A percentile compares a stretch with the other conserved stretches of the same genome.
Evolutionary conservation across 2,888 invertebrate genomes (phyloP).

Genomic region (Caenorhabditis sp.): DNA sequence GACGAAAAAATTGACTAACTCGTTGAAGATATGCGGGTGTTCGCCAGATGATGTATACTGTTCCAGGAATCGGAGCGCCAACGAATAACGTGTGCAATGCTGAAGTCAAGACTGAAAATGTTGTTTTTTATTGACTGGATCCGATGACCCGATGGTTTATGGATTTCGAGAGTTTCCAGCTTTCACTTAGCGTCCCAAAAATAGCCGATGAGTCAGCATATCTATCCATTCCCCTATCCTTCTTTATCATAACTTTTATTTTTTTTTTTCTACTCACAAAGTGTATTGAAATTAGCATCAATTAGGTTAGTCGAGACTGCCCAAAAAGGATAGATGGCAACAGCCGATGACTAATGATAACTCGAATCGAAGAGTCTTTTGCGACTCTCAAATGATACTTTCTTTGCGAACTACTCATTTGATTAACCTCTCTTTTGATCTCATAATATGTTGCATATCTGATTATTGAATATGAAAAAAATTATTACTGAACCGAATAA

Average conservation of each 20-base stretch:
- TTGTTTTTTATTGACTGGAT: not conserved
- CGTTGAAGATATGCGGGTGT: too few relatives aligned
- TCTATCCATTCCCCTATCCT: too few relatives aligned
- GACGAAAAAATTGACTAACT: too few relatives aligned
- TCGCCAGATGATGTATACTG: not conserved
- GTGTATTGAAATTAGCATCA: not conserved
- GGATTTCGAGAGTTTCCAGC: too few relatives aligned
- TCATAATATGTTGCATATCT: not conserved
- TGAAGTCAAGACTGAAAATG: not conserved
- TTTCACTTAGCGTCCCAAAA: too few relatives aligned
- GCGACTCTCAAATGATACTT: not conserved
- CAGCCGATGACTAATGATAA: not conserved
- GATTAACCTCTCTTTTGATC: not conserved
- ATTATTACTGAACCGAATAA: not conserved
- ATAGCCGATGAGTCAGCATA: too few relatives aligned
- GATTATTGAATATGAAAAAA: not conserved
- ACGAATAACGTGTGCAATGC: not conserved
- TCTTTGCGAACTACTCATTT: not conserved
- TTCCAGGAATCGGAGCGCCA: not conserved
- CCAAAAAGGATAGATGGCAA: not conserved
- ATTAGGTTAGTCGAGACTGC: not conserved
- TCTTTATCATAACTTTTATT: too few relatives aligned
- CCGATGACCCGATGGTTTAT: too few relatives aligned
- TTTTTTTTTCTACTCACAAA: too few relatives aligned
- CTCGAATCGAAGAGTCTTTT: not conserved